These are phyloP conservation scores for Panopea generosa DNA, from an alignment of 2,888 invertebrate genomes.

Conservation along the genomic window DNA sequence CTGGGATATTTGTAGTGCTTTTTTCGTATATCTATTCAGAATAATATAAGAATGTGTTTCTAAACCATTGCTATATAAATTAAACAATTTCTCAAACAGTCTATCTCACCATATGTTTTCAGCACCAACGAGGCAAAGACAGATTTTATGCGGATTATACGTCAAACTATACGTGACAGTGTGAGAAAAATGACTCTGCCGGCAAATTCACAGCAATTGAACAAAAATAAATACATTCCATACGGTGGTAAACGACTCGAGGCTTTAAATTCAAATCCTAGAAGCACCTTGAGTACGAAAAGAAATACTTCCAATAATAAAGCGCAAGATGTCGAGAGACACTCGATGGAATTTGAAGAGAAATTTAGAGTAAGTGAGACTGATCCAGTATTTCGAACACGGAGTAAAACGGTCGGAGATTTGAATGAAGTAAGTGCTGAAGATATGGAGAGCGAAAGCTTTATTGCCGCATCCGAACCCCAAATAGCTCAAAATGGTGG, in stretches of 20 bases:
- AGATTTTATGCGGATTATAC: conserved; percentile 98
- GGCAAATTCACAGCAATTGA: conserved; percentile 44
- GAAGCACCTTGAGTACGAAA: conserved; percentile 70
- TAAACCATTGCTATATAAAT: too few relatives aligned
- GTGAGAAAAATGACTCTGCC: conserved; percentile 99
- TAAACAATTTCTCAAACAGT: too few relatives aligned
- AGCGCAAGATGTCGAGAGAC: conserved; percentile 75
- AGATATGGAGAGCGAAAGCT: conserved; percentile 61
- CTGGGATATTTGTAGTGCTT: too few relatives aligned
- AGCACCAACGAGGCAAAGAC: conserved; percentile 98
- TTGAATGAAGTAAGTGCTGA: conserved; percentile 87
- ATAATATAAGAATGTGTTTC: too few relatives aligned
- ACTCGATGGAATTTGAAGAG: conserved; percentile 90
- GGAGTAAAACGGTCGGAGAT: conserved; percentile 97
- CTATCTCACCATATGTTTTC: conserved; percentile 26
- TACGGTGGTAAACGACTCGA: conserved; percentile 71
- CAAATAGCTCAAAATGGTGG: conserved; percentile 63
- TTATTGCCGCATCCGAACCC: conserved; percentile 65
- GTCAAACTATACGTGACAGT: conserved; percentile 98
- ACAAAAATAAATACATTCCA: conserved; percentile 71
- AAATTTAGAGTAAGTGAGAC: conserved; percentile 88
- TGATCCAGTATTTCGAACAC: conserved; percentile 89
- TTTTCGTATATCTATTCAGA: too few relatives aligned
- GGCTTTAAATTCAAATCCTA: conserved; percentile 61
- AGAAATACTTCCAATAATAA: conserved; percentile 60